Percentiles rank a stretch among this genome's conserved stretches.
These are phyloP conservation scores for Cygnus atratus DNA, from an alignment of 2,113 vertebrate genomes.

Conservation along the genomic window DNA sequence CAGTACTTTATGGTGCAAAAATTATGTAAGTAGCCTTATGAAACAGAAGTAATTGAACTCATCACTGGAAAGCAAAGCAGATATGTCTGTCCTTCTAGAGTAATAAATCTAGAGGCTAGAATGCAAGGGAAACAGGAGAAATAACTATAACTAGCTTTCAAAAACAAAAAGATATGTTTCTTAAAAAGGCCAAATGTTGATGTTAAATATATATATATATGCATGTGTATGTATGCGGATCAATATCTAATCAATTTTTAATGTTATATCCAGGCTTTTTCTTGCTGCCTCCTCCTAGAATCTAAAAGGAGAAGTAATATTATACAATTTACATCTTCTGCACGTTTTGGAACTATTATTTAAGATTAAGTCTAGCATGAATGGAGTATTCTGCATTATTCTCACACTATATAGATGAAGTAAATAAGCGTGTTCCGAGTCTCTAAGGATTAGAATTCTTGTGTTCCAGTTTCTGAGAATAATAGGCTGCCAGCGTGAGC, in stretches of 20 bases:
- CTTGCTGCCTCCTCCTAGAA: neutral
- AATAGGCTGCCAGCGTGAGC: neutral
- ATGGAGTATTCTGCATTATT: neutral
- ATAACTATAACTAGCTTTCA: neutral
- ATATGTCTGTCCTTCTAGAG: neutral
- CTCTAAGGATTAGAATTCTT: neutral
- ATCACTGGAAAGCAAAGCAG: neutral
- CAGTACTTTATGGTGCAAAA: neutral
- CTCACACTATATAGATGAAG: neutral
- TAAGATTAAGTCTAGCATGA: neutral
- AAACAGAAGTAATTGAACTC: neutral
- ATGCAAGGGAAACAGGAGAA: neutral
- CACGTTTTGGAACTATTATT: neutral
- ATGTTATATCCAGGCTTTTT: neutral
- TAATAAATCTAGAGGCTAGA: neutral
- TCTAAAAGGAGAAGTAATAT: neutral
- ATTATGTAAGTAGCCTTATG: neutral
- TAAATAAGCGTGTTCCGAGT: neutral
- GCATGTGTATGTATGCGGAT: neutral
- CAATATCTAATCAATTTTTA: neutral
- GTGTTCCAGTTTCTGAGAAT: neutral
- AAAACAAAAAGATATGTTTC: neutral
- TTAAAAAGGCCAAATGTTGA: neutral
- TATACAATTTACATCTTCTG: neutral
- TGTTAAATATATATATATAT: accelerated